Conservation (phyloP, 2,113 vertebrate genomes). For the Pterocles orientalis region DNA sequence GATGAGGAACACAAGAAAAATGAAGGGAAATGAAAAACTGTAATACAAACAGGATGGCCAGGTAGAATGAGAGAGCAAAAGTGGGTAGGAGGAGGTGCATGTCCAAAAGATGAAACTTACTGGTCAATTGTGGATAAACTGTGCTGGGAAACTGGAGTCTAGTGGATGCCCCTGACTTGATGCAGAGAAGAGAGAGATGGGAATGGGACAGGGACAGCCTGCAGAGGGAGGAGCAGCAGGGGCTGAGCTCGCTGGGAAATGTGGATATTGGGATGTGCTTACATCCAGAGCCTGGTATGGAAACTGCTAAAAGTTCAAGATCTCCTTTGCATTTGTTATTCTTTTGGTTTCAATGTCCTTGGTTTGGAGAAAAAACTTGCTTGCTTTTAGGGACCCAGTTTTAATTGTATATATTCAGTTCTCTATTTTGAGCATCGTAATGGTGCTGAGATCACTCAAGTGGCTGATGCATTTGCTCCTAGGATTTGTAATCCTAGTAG, state of each 20-base stretch:
- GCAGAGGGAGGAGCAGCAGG: neutral
- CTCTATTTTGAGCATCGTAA: neutral
- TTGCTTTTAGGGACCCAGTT: neutral
- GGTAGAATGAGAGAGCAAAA: neutral
- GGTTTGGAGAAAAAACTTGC: neutral
- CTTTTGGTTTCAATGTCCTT: neutral
- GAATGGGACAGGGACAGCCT: neutral
- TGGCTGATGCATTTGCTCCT: neutral
- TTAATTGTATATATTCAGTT: neutral
- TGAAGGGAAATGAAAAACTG: neutral
- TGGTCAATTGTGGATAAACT: neutral
- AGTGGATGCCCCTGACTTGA: neutral
- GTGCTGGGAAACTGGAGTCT: neutral
- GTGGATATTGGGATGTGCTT: rapidly evolving
- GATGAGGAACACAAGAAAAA: neutral
- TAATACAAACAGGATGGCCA: neutral
- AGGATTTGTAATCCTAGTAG: neutral
- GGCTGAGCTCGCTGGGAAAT: neutral
- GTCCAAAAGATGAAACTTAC: neutral
- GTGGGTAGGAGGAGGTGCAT: neutral
- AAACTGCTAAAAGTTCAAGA: neutral
- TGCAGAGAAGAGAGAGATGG: neutral
- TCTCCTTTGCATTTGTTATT: neutral
- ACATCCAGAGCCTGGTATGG: neutral
- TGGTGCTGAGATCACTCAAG: neutral